Conservation (phyloP, 2,888 invertebrate species). For the Serripes groenlandicus region DNA sequence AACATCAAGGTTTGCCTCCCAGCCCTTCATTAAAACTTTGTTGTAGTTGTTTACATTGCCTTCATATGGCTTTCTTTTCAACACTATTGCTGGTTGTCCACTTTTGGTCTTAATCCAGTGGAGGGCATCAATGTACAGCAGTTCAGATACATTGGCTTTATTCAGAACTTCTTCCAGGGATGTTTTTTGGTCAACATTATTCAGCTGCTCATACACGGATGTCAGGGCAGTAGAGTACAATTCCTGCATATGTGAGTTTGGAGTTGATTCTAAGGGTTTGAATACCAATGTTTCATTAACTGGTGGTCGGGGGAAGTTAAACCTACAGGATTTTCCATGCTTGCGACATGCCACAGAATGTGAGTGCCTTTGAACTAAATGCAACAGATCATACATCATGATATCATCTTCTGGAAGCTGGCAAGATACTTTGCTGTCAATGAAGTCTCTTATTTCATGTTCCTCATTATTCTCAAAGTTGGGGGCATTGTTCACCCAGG, state of each 20-base stretch:
- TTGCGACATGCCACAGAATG: constrained; percentile 58
- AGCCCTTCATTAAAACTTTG: constrained; percentile 30
- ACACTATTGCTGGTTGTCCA: too few relatives aligned
- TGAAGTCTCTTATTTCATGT: constrained; percentile 47
- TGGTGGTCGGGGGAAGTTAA: constrained; percentile 52
- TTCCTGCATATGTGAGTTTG: constrained; percentile 12
- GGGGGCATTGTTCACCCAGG: constrained; percentile 66
- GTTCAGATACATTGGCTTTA: too few relatives aligned
- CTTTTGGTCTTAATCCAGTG: too few relatives aligned
- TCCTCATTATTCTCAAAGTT: constrained; percentile 46
- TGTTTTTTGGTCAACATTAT: not conserved
- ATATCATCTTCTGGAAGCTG: constrained; percentile 42
- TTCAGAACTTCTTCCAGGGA: too few relatives aligned
- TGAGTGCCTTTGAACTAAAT: constrained; percentile 55
- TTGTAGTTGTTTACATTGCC: constrained; percentile 48
- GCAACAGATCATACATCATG: constrained; percentile 30
- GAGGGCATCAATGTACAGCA: too few relatives aligned
- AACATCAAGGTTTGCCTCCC: constrained; percentile 64
- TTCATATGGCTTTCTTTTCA: constrained; percentile 8
- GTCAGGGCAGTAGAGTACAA: constrained; percentile 21
- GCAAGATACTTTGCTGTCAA: constrained; percentile 57
- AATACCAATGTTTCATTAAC: constrained; percentile 39
- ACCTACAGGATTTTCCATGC: constrained; percentile 50
- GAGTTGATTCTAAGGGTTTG: constrained; percentile 24
- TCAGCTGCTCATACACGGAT: constrained; percentile 34